These are phyloP conservation scores for Engystomops pustulosus DNA, from an alignment of 2,113 vertebrate species.

Conservation along the genomic window DNA sequence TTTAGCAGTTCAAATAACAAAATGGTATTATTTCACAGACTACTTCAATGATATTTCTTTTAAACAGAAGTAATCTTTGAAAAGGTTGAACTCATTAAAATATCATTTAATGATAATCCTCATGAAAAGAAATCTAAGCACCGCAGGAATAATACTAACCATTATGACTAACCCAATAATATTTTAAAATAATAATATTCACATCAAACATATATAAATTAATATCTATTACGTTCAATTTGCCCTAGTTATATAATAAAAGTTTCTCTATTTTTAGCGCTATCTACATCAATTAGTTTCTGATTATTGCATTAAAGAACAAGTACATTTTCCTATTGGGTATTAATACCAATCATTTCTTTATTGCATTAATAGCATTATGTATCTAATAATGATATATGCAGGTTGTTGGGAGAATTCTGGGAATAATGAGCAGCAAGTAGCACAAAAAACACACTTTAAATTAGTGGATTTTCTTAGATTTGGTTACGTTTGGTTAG, in stretches of 20 bases:
- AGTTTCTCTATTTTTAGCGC: neutral
- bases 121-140: slow-evolving; percentile 25
- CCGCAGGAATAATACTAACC: slow-evolving; percentile 22
- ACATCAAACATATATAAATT: slow-evolving; percentile 8
- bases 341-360: neutral
- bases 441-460: too few species aligned
- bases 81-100: slow-evolving; percentile 39
- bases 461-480: too few species aligned
- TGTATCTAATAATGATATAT: too few species aligned
- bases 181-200: slow-evolving; percentile 39
- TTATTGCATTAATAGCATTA: slow-evolving; percentile 10
- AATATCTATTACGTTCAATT: neutral
- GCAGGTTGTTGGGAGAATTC: too few species aligned
- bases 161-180: slow-evolving; percentile 28
- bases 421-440: too few species aligned
- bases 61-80: slow-evolving; percentile 43
- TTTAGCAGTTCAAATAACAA: slow-evolving; percentile 43
- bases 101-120: slow-evolving; percentile 44
- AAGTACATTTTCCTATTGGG: neutral
- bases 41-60: slow-evolving; percentile 37
- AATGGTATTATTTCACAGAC: slow-evolving; percentile 33
- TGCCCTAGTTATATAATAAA: slow-evolving; percentile 6
- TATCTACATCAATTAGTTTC: neutral
- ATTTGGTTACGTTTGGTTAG: too few species aligned
- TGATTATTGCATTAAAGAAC: neutral